phyloP scores from a whole-genome alignment of 2,797 vertebrate species.

The Crypturellus tataupa region DNA sequence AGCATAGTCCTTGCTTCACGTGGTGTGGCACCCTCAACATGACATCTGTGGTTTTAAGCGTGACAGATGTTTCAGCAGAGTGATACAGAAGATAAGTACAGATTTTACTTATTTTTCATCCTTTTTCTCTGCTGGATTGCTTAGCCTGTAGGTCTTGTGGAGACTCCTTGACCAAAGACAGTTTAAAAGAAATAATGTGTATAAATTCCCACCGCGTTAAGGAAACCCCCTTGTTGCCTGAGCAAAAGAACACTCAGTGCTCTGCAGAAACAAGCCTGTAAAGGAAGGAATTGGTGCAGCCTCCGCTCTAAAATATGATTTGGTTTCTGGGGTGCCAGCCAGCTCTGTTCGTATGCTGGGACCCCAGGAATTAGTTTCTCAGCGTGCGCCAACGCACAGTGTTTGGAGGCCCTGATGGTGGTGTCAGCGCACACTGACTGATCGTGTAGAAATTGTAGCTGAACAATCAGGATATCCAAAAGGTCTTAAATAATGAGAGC shows the following conservation, averaged over 20 bases:
- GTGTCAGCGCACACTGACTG: accelerated
- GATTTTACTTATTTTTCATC: neutral
- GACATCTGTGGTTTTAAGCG: neutral
- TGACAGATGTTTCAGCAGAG: neutral
- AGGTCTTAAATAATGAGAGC: neutral
- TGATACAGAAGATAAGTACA: neutral
- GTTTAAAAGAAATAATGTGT: neutral
- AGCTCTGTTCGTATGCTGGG: neutral
- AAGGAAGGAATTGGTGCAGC: neutral
- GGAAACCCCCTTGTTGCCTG: slow-evolving; percentile 9
- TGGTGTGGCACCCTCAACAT: neutral
- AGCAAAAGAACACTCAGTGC: neutral
- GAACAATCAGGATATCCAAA: neutral
- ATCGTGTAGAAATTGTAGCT: neutral
- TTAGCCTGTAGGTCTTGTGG: neutral
- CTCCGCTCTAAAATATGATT: neutral
- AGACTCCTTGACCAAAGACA: neutral
- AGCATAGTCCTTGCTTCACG: neutral
- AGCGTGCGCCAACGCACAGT: neutral
- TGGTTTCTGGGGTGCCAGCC: neutral
- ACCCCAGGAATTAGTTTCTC: slow-evolving; percentile 31
- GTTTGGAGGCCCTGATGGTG: neutral
- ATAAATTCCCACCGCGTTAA: neutral
- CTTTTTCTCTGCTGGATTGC: neutral
- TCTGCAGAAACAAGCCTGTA: neutral